Conservation (phyloP, 1,140 invertebrate genomes). For the Anastatus disparis region DNA sequence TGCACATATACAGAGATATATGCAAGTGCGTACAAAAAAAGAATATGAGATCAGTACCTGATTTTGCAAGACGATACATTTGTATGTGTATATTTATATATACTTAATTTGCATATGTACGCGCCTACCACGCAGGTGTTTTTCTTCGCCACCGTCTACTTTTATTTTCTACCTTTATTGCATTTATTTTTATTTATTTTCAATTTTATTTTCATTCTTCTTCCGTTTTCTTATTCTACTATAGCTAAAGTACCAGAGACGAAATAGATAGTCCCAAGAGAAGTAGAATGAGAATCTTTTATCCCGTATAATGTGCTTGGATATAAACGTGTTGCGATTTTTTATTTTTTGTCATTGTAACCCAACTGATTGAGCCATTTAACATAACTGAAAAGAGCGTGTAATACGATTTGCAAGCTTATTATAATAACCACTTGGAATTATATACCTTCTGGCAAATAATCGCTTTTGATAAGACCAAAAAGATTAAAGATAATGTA, state of each 20-base stretch:
- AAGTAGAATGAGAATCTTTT: neutral
- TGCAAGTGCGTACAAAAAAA: too few relatives aligned
- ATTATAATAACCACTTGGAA: too few relatives aligned
- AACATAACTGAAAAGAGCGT: slow-evolving; percentile 12
- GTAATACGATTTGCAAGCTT: slow-evolving; percentile 2
- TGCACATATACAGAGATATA: too few relatives aligned
- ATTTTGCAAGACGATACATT: too few relatives aligned
- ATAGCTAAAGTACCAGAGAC: neutral
- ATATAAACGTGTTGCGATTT: neutral
- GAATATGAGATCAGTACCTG: too few relatives aligned
- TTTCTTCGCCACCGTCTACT: neutral
- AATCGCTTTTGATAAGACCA: slow-evolving; percentile 6
- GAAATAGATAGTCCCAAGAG: slow-evolving; percentile 7
- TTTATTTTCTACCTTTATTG: too few relatives aligned
- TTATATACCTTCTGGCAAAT: too few relatives aligned
- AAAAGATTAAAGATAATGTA: too few relatives aligned
- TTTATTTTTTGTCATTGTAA: slow-evolving; percentile 13
- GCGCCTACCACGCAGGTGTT: too few relatives aligned
- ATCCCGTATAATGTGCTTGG: neutral
- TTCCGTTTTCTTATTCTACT: neutral
- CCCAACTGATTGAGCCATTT: slow-evolving; percentile 21
- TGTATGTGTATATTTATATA: too few relatives aligned
- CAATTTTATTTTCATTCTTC: too few relatives aligned
- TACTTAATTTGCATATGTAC: too few relatives aligned
- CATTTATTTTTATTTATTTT: neutral